Conservation (phyloP, 2,113 vertebrate genomes). For the Cyanoliseus patagonus region DNA sequence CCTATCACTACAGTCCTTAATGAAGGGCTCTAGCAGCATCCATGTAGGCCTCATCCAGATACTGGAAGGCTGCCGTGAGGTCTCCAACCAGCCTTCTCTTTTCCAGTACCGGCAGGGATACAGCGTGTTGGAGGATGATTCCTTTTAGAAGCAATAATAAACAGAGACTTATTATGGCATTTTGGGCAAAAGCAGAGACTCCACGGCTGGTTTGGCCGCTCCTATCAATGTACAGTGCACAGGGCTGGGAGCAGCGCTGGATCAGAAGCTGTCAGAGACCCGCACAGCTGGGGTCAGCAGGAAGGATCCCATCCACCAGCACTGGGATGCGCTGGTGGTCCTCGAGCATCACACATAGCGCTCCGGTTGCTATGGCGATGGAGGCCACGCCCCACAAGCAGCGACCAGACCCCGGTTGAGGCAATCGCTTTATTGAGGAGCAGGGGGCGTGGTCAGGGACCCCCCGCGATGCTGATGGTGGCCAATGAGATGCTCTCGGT, state of each 20-base stretch:
- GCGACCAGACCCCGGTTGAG: background rate
- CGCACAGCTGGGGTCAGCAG: no score
- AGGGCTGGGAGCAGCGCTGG: background rate
- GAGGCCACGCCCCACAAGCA: background rate
- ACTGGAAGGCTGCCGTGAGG: background rate
- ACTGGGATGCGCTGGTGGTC: no score
- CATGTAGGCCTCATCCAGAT: background rate
- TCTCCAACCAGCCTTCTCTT: no score
- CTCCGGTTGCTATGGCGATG: background rate
- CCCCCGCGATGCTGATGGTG: background rate
- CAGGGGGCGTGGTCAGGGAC: background rate
- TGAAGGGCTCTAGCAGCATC: rapidly evolving
- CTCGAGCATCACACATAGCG: background rate
- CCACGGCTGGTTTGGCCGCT: background rate
- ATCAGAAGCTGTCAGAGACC: background rate
- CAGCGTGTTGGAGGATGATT: background rate
- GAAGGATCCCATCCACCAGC: background rate
- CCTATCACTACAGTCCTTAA: no score
- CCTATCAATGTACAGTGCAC: rapidly evolving
- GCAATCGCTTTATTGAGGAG: background rate
- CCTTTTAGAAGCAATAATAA: background rate
- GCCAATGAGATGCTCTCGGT: background rate
- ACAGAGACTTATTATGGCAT: background rate
- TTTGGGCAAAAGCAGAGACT: no score
- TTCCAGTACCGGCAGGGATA: background rate